phyloP scores from a whole-genome alignment of 1,140 invertebrate species.

The Cydia pomonella region DNA sequence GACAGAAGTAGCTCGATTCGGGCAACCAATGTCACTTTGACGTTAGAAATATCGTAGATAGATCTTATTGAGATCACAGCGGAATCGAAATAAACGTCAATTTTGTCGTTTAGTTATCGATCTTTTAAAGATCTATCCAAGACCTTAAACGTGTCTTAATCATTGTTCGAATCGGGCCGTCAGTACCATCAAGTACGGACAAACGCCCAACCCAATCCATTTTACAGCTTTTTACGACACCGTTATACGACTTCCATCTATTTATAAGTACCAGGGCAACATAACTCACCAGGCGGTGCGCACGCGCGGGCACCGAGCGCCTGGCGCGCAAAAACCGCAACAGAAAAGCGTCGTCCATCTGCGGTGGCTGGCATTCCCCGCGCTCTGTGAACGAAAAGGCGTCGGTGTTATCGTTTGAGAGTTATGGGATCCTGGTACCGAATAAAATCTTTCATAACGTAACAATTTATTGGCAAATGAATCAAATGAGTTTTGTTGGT shows the following conservation, averaged over 20 bases:
- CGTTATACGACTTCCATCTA: conserved; percentile 9
- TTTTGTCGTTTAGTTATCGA: no score
- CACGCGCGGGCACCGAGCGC: conserved; percentile 88
- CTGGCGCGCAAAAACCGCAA: conserved; percentile 90
- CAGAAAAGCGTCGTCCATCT: conserved; percentile 91
- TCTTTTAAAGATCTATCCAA: no score
- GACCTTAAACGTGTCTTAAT: no score
- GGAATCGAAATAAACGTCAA: no score
- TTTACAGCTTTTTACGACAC: conserved; percentile 15
- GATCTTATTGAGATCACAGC: no score
- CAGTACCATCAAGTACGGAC: no score
- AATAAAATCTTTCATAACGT: conserved; percentile 33
- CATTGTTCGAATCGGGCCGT: no score
- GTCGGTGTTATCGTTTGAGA: not conserved
- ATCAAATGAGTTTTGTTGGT: conserved; percentile 26
- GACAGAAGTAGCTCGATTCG: no score
- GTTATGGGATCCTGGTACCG: conserved; percentile 30
- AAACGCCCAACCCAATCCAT: conserved; percentile 43
- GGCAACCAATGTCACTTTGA: no score
- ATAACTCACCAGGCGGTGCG: conserved; percentile 88
- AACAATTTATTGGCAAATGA: conserved; percentile 15
- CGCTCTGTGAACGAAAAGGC: conserved; percentile 80
- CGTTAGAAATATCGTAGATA: no score
- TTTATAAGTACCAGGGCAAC: conserved; percentile 17
- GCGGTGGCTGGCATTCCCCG: conserved; percentile 86